Percentiles rank a stretch among this genome's conserved stretches.
Conservation (phyloP, 2,888 invertebrate genomes). For the Sinopyrophorus schimmeli region DNA sequence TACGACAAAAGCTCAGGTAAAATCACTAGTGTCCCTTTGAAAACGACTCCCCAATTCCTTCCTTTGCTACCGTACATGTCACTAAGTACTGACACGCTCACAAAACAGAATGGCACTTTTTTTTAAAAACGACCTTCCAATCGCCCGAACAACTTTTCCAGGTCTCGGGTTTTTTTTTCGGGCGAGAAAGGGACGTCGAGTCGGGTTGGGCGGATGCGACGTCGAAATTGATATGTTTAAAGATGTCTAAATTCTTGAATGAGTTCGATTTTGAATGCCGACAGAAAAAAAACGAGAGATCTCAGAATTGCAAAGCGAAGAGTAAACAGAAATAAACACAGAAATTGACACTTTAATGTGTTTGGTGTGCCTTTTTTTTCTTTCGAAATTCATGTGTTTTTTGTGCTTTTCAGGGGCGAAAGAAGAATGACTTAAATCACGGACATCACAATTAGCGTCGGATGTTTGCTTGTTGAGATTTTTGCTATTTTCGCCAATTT, state of each 20-base stretch:
- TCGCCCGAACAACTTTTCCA: conserved; percentile 31
- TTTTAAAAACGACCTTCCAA: conserved; percentile 43
- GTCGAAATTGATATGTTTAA: conserved; percentile 53
- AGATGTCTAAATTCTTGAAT: conserved; percentile 50
- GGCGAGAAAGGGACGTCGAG: not conserved
- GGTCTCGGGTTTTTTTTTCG: no score
- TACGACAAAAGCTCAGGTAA: conserved; percentile 49
- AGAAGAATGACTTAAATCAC: conserved; percentile 51
- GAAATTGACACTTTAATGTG: conserved; percentile 43
- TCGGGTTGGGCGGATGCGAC: conserved; percentile 22
- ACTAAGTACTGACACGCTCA: conserved; percentile 56
- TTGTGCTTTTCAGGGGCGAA: conserved; percentile 48
- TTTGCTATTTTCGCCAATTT: no score
- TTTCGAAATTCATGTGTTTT: not conserved
- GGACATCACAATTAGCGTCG: conserved; percentile 39
- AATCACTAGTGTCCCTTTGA: conserved; percentile 47
- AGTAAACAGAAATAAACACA: conserved; percentile 37
- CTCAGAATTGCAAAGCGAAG: conserved; percentile 31
- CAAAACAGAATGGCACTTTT: conserved; percentile 53
- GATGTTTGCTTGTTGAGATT: no score
- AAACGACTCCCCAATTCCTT: conserved; percentile 49
- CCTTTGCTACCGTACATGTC: conserved; percentile 49
- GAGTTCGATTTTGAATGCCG: conserved; percentile 35
- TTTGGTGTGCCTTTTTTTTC: conserved; percentile 28
- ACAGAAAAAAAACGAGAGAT: conserved; percentile 32